Base-by-base conservation (phyloP, 2,797 vertebrate genomes). In the Gymnopithys bicolor region DNA sequence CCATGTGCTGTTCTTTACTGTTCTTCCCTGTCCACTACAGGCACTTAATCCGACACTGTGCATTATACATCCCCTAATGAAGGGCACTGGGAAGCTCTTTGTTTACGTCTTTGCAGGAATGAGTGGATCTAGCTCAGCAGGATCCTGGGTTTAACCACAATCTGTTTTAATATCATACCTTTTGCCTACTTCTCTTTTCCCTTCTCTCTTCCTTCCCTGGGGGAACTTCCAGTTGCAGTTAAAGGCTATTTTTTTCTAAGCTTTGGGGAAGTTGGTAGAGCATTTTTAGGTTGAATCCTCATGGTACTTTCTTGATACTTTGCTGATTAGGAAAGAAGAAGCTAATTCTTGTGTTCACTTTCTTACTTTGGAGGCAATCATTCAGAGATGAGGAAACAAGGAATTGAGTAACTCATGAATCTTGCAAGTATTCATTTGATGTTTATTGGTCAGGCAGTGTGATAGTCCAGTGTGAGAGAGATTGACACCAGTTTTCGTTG, bases 61-160 rank as follows among this genome's bases (percentile, higher is more conserved):
- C 5, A 0, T 45, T 73, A 3, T 23, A 13, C 6, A 0, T 73
- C 16, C 28, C 23, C 59, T 51, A 13, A 7, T 0, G 0, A 0
- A 51, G 30, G 52, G 53, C 32, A 7, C 18, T 52, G 48, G 63
- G 25, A 39, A 59, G 8, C 62, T 90, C 69, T 70, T 73, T 64
- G n/a, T 39, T 82, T 51, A 25, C 0, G 0, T 48, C 74, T 84
- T 89, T 73, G 41, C 51, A 41, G 55, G 51, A 41, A 16, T 82
- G 64, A 80, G 48, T 52, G 18, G 39, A 64, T 75, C n/a, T 73
- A 71, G 5, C 49, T 86, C 19, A 14, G 22, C 24, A 68, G 75
- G 33, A 69, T 69, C 55, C 14, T 0, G 2, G 53, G 6, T 81
- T 84, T 56, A 62, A 8, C 51, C 15, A 23, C 12, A 39, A 78